Conservation (phyloP, 2,888 invertebrate genomes). For the Pediacus dermestoides region DNA sequence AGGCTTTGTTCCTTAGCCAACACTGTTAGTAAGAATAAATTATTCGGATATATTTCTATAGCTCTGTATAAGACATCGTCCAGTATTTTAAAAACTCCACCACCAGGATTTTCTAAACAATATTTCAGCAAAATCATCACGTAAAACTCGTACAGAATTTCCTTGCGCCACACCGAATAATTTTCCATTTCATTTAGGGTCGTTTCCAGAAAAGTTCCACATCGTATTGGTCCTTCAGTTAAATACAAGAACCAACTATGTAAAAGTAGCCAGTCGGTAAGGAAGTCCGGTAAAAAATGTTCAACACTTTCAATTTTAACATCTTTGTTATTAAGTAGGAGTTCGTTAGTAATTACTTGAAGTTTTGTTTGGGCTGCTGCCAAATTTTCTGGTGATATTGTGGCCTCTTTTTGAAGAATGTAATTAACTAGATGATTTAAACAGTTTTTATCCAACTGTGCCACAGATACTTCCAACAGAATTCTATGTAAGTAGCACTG, state of each 20-base stretch:
- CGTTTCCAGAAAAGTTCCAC: constrained; percentile 43
- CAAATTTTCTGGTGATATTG: too few relatives aligned
- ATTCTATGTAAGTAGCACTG: constrained; percentile 49
- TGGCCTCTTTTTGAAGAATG: constrained; percentile 31
- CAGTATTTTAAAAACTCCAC: constrained; percentile 46
- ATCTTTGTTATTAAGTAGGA: constrained; percentile 30
- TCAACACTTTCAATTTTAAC: constrained; percentile 34
- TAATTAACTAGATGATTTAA: constrained; percentile 37
- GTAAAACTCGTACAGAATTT: constrained; percentile 50
- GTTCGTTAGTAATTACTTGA: constrained; percentile 37
- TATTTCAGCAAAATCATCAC: constrained; percentile 44
- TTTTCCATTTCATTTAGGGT: constrained; percentile 35
- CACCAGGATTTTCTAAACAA: constrained; percentile 39
- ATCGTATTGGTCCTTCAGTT: constrained; percentile 42
- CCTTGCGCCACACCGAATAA: constrained; percentile 40
- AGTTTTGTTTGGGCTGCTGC: constrained; percentile 44
- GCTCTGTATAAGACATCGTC: constrained; percentile 47
- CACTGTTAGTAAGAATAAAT: constrained; percentile 55
- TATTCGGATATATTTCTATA: constrained; percentile 56
- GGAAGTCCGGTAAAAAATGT: constrained; percentile 53
- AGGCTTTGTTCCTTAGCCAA: constrained; percentile 50
- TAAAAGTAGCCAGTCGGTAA: constrained; percentile 54
- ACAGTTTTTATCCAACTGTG: too few relatives aligned
- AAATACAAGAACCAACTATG: constrained; percentile 54
- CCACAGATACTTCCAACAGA: too few relatives aligned